These are phyloP conservation scores for Hedychridium roseum DNA, from an alignment of 2,888 invertebrate species.

Conservation along the genomic window DNA sequence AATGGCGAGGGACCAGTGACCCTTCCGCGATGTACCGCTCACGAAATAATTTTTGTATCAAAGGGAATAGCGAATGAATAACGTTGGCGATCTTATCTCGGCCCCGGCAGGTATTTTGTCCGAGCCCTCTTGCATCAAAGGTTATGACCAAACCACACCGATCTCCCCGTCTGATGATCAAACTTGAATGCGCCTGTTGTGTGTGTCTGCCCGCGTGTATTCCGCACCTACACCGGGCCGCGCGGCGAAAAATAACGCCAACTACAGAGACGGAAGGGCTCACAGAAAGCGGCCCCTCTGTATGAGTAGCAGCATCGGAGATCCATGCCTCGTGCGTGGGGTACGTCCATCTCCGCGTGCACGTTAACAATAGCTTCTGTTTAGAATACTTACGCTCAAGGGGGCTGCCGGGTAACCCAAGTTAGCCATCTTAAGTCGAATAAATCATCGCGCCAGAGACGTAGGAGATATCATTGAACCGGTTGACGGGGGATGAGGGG, in stretches of 20 bases:
- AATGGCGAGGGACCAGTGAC: conserved; percentile 21
- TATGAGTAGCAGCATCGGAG: conserved; percentile 30
- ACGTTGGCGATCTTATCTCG: conserved; percentile 51
- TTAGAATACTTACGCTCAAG: conserved; percentile 57
- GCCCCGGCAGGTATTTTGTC: conserved; percentile 46
- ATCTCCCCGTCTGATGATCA: conserved; percentile 39
- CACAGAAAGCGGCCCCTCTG: conserved; percentile 17
- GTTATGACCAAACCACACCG: conserved; percentile 40
- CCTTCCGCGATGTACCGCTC: conserved; percentile 25
- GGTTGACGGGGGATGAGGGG: conserved; percentile 57
- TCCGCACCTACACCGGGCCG: conserved; percentile 4
- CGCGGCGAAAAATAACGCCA: too few species aligned
- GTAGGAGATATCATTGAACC: conserved; percentile 62
- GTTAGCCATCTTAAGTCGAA: conserved; percentile 61
- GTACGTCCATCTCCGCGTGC: conserved; percentile 57
- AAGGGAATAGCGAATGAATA: conserved; percentile 47
- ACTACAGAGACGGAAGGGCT: neutral
- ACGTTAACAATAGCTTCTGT: conserved; percentile 63
- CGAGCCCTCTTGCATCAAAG: conserved; percentile 44
- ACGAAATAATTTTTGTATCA: conserved; percentile 40
- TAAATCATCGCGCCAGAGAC: conserved; percentile 62
- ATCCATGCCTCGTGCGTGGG: conserved; percentile 52
- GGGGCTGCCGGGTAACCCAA: conserved; percentile 47
- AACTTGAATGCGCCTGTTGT: conserved; percentile 20
- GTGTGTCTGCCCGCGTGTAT: conserved; percentile 10